Evolutionary conservation across 1,140 invertebrate species (phyloP), one percentile per base, ranked within the genome.

Genomic region (Platyscapa corneri): DNA sequence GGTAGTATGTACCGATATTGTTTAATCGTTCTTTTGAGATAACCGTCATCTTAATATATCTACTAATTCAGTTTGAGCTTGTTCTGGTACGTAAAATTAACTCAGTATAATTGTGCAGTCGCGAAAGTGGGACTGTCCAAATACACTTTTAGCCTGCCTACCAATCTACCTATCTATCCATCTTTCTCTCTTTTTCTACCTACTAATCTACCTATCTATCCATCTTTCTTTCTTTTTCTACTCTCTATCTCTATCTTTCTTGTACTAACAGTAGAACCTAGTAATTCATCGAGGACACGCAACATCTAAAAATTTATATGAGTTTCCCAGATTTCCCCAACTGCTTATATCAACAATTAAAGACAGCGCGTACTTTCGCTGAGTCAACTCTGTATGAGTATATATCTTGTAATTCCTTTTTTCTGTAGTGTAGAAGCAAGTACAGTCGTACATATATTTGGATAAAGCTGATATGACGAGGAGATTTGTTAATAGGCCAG

Each of bases 261-360:
- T 49, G 16, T 30, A 3, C 34, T 5, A 12, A 42, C 30, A 23
- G 0, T 20, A 30, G 5, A 32, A 12, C 16, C 23, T 37, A 34
- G 30, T 53, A 53, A 76, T 76, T 76, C n/a, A n/a, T 53, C 20
- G 46, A 76, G 8, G 30, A 39, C 30, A 42, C 12, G 3, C 14
- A 42, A 14, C 20, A n/a, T 74, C 37, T 20, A 12, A 14, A 42
- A 0, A 8, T 42, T 42, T 42, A 12, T n/a, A 3, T 14, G 37
- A 72, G 18, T 39, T 72, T 72, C 20, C 34, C 20, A 18, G 34
- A 72, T 39, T 14, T 67, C 14, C 30, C 64, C 16, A 39, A 39
- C 67, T 74, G 27, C 70, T 74, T n/a, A n/a, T 74, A 74, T n/a
- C 75, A 32, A 53, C 39, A 46, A 75, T 75, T 75, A 75, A 75